A percentile compares a stretch with the other conserved stretches of the same genome.
These are phyloP conservation scores for Drosophila tristis DNA, from an alignment of 1,140 invertebrate species.

Conservation along the genomic window DNA sequence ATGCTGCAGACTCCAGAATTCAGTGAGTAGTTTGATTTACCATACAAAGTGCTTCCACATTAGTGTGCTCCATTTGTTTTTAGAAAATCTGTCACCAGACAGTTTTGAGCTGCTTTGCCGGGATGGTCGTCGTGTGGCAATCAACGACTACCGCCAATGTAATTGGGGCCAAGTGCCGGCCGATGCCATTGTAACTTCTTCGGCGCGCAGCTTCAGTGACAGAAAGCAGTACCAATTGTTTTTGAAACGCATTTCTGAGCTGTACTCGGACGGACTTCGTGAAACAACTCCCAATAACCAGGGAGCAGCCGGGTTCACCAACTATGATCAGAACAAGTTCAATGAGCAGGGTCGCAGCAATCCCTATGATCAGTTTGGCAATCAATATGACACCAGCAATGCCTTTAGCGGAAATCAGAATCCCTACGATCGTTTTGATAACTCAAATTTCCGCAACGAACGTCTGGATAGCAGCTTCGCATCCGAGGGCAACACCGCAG, in stretches of 20 bases:
- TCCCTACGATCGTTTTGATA: slow-evolving; percentile 50
- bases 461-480: slow-evolving; percentile 75
- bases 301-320: slow-evolving; percentile 38
- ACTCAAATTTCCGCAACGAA: slow-evolving; percentile 60
- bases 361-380: slow-evolving; percentile 52
- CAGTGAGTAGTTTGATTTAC: slow-evolving; percentile 83
- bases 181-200: slow-evolving; percentile 94
- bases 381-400: slow-evolving; percentile 68
- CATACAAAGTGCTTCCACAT: too few species aligned
- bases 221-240: slow-evolving; percentile 87
- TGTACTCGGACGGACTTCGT: slow-evolving; percentile 83
- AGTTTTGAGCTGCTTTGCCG: slow-evolving; percentile 94
- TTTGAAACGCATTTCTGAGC: slow-evolving; percentile 85
- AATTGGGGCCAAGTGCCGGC: slow-evolving; percentile 95
- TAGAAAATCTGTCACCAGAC: slow-evolving; percentile 86
- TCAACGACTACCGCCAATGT: slow-evolving; percentile 91
- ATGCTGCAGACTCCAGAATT: slow-evolving; percentile 87
- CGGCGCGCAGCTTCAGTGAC: slow-evolving; percentile 87
- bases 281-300: slow-evolving; percentile 48
- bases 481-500: slow-evolving; percentile 49
- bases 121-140: slow-evolving; percentile 89
- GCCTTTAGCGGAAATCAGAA: slow-evolving; percentile 42
- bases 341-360: slow-evolving; percentile 51
- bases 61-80: slow-evolving; percentile 9
- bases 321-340: slow-evolving; percentile 47